A percentile compares a stretch with the other conserved stretches of the same genome.
These are phyloP conservation scores for Mechanitis mazaeus DNA, from an alignment of 2,888 invertebrate species.

Conservation along the genomic window DNA sequence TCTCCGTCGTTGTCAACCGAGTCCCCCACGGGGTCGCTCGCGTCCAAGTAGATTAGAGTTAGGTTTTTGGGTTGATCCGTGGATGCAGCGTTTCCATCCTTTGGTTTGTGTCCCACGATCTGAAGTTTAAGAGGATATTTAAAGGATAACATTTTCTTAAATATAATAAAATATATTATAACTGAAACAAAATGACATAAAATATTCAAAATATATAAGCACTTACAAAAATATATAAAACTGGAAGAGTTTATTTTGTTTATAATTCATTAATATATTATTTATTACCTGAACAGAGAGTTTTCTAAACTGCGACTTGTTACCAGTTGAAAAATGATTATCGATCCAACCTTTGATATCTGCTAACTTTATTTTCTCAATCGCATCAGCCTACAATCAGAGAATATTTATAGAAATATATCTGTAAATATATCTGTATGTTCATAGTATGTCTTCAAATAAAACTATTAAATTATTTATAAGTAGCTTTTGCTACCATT, in stretches of 20 bases:
- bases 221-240: not conserved
- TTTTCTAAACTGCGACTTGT: slow-evolving; percentile 62
- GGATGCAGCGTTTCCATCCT: slow-evolving; percentile 29
- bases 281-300: slow-evolving; percentile 73
- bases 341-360: slow-evolving; percentile 75
- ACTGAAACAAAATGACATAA: too few species aligned
- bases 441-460: too few species aligned
- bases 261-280: not conserved
- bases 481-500: too few species aligned
- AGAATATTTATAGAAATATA: too few species aligned
- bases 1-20: slow-evolving; percentile 40
- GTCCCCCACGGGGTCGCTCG: slow-evolving; percentile 44
- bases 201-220: too few species aligned
- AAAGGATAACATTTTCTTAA: too few species aligned
- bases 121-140: slow-evolving; percentile 24
- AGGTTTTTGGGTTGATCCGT: slow-evolving; percentile 37
- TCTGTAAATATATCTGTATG: too few species aligned
- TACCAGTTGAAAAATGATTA: slow-evolving; percentile 68
- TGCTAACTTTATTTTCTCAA: slow-evolving; percentile 64
- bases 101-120: slow-evolving; percentile 58
- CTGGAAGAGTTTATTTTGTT: not conserved
- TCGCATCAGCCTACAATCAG: slow-evolving; percentile 62
- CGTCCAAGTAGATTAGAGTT: slow-evolving; percentile 46
- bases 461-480: too few species aligned
- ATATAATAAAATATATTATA: too few species aligned